These are phyloP conservation scores for Isaurus tuberculatus DNA, from an alignment of 92 coral and sea anemone species.

Conservation along the genomic window DNA sequence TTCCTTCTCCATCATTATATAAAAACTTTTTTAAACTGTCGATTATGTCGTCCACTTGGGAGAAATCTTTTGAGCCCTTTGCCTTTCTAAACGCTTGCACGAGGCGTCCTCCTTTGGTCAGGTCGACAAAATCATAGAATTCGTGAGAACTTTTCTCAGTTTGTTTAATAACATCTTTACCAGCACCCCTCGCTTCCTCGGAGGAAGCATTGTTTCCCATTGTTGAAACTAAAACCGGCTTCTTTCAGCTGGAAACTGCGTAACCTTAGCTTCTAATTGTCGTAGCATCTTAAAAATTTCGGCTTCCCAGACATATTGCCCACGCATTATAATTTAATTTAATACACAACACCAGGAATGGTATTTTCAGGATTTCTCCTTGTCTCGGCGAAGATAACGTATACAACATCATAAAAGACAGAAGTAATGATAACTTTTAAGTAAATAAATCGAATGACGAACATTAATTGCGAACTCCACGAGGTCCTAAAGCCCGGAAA, in stretches of 20 bases:
- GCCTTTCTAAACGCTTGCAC: constrained; percentile 75
- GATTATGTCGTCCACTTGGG: constrained; percentile 67
- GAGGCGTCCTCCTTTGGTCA: constrained; percentile 78
- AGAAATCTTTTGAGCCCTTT: constrained; percentile 65
- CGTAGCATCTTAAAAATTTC: too few relatives aligned
- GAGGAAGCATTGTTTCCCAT: constrained; percentile 66
- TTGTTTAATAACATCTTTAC: constrained; percentile 86
- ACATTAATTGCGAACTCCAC: not conserved
- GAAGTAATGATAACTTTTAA: not conserved
- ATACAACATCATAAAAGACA: too few relatives aligned
- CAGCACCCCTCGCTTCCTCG: constrained; percentile 79
- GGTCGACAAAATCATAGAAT: constrained; percentile 70
- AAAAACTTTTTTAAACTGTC: constrained; percentile 65
- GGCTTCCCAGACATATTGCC: too few relatives aligned
- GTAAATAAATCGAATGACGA: not conserved
- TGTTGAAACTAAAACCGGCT: not conserved
- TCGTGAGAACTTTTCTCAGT: constrained; percentile 72
- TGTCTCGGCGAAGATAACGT: too few relatives aligned
- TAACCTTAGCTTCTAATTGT: too few relatives aligned
- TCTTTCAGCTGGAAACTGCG: not conserved
- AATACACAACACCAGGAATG: too few relatives aligned
- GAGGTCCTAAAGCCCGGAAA: not conserved
- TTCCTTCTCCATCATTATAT: constrained; percentile 75
- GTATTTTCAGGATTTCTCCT: too few relatives aligned
- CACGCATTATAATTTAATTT: too few relatives aligned